Evolutionary conservation across 2,888 invertebrate genomes (phyloP), one percentile per base, ranked within the genome.

Genomic region (Empis livida): DNA sequence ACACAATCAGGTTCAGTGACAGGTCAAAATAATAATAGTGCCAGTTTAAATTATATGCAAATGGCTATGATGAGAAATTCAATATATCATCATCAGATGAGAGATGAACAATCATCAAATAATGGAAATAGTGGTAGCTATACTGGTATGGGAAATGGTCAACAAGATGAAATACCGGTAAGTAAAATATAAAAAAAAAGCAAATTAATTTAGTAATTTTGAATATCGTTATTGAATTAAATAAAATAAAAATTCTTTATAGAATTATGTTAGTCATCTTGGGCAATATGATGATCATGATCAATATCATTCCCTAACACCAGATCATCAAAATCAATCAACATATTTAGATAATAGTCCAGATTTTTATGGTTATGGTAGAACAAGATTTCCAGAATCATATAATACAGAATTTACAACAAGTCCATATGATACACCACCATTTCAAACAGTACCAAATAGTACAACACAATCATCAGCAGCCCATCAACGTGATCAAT

Each of bases 381-480:
- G 67, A 23, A 48, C 61, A 31, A 61, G 77, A 66, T 67, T 73
- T 54, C 65, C 64, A 44, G 68, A 68, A 11, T 44, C 59, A 17
- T 68, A 66, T 47, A 60, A 65, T 51, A 64, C 64, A 41, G 68
- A 69, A 20, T 70, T 64, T 49, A 50, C 75, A 40, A 74, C 78
- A 11, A 50, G 74, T 39, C 75, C 78, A 35, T 83, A 81, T 63
- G 81, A 82, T 59, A 71, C 77, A 45, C 71, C 78, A 51, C 77
- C 82, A 52, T 87, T 84, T 65, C 85, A 86, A 64, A 80, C 84
- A 49, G 86, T 87, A 57, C 81, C 82, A 42, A 78, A 75, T 59
- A 69, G 76, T 51, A 71, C 69, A 47, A 68, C 63, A 49, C 45
- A 51, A 27, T 44, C 55, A 17, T 51, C 51, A 46, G 51, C 49